A percentile compares a stretch with the other conserved stretches of the same genome.
These are phyloP conservation scores for Bimastos eiseni DNA, from an alignment of 2,888 invertebrate genomes.

Conservation along the genomic window DNA sequence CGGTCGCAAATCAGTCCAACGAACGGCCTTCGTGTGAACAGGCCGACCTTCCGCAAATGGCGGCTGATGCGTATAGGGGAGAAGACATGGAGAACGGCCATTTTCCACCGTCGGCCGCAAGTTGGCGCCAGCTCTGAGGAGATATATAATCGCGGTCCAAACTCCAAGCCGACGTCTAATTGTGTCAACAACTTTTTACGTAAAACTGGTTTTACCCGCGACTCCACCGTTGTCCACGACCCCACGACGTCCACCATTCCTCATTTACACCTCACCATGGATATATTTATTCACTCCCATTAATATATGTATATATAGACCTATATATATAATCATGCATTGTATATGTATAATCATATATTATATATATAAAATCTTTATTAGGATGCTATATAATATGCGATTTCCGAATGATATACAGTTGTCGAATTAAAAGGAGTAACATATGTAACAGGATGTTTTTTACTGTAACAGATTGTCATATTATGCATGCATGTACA, in stretches of 20 bases:
- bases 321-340: background rate
- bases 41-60: background rate
- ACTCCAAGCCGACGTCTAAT: background rate
- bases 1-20: background rate
- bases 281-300: background rate
- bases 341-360: background rate
- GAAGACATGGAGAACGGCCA: background rate
- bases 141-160: background rate
- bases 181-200: background rate
- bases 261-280: background rate
- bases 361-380: too few relatives aligned
- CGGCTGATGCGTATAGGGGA: background rate
- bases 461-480: too few relatives aligned
- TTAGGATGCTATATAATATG: too few relatives aligned
- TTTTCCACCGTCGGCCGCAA: background rate
- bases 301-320: background rate
- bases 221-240: background rate
- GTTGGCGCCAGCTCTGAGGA: slow-evolving; percentile 6
- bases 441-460: too few relatives aligned
- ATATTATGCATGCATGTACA: too few relatives aligned
- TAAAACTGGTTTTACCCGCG: background rate
- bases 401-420: too few relatives aligned
- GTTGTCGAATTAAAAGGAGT: too few relatives aligned
- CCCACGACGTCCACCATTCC: background rate
- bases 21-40: background rate